Base-by-base conservation (phyloP, 2,888 invertebrate genomes). In the Metalampra italica region DNA sequence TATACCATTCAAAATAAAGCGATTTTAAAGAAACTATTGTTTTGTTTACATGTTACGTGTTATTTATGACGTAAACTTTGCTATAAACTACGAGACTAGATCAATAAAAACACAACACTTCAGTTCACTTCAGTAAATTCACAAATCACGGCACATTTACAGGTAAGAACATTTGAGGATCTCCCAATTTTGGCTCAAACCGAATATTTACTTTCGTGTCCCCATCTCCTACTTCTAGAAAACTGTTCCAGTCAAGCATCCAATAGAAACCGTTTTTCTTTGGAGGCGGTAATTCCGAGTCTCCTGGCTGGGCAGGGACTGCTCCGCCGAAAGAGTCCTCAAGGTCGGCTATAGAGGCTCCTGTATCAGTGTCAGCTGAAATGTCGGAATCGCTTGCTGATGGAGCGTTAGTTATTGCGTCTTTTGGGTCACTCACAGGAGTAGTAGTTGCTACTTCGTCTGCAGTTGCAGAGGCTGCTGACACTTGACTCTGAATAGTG, bases 221-320 rank as follows among this genome's bases (percentile, higher is more conserved):
- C 37, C 92, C 94, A 15, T 94, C 94, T 9, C 96, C 96, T 3
- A 96, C 95, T 79, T 96, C 95, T 13, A 96, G 87, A 68, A 96
- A 96, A 47, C 94, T 92, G 68, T 96, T 96, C 95, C 96, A 96
- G 70, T 96, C 96, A 7, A 95, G 89, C 68, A 96, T 91, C 84
- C 96, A 96, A 71, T 96, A 96, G 58, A 96, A 93, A 0, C 96
- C 96, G 52, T 93, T 95, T 62, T 92, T 92, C 59, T 91, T 91
- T 37, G 92, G 92, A 0, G 93, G 91, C 5, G 95, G 93, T 29
- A 93, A 66, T 12, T 90, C 90, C 3, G 93, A 91, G 63, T 93
- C 92, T 0, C 92, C 91, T 11, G 90, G 90, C 38, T 83, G 72
- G 37, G 78, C 83, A 7, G 91, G 90, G 0, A 90, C 90, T 1